phyloP scores from a whole-genome alignment of 2,888 invertebrate genomes.

The Lasioglossum marginatum region DNA sequence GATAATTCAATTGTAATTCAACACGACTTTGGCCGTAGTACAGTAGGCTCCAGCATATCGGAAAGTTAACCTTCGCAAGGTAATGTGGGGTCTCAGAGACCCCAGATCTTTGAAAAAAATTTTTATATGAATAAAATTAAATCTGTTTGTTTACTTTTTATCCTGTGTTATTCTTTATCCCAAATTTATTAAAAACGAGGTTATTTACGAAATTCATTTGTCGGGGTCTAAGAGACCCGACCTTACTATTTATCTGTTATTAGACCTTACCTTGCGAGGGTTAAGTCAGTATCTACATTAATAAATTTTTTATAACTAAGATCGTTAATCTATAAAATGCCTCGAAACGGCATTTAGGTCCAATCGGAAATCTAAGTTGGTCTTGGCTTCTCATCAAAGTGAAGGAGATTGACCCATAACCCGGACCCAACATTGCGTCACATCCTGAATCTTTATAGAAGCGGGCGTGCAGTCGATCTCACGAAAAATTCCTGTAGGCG shows the following conservation, averaged over 20 bases:
- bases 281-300: not conserved
- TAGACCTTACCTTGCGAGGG: too few species aligned
- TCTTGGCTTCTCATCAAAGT: slow-evolving; percentile 19
- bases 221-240: too few species aligned
- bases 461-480: slow-evolving; percentile 33
- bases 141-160: too few species aligned
- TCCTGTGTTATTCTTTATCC: too few species aligned
- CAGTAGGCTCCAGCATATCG: not conserved
- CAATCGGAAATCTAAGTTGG: not conserved
- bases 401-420: slow-evolving; percentile 28
- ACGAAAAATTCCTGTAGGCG: slow-evolving; percentile 37
- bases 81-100: too few species aligned
- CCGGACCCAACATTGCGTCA: slow-evolving; percentile 33
- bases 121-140: too few species aligned
- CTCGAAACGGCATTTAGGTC: not conserved
- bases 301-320: not conserved
- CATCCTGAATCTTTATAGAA: slow-evolving; percentile 34
- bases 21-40: not conserved
- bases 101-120: too few species aligned
- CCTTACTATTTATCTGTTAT: too few species aligned
- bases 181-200: too few species aligned
- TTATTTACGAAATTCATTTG: too few species aligned
- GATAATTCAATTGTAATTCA: too few species aligned
- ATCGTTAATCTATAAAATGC: not conserved
- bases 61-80: too few species aligned